Percentiles rank a stretch among this genome's conserved stretches.
These are phyloP conservation scores for Fissipunctia ypsillon DNA, from an alignment of 2,888 invertebrate genomes.

Conservation along the genomic window DNA sequence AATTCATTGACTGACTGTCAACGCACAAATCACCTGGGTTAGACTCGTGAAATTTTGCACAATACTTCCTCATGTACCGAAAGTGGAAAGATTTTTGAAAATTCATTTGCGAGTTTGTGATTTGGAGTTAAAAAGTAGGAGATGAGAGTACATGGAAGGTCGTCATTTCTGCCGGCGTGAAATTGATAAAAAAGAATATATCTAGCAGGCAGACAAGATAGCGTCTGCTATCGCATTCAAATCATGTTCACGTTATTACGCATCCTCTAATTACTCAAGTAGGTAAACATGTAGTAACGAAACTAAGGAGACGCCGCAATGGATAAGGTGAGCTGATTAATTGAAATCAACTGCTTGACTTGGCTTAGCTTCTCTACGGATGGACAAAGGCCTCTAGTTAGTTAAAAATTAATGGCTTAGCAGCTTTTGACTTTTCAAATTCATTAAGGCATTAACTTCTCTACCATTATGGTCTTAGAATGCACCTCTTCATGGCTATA, in stretches of 20 bases:
- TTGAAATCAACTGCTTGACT: background rate
- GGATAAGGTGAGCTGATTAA: background rate
- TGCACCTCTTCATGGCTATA: background rate
- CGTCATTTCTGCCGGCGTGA: too few species aligned
- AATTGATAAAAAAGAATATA: too few species aligned
- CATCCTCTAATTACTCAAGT: background rate
- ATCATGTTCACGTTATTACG: background rate
- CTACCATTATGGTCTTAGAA: background rate
- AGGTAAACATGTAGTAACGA: background rate
- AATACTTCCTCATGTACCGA: too few species aligned
- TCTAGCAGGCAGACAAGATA: too few species aligned
- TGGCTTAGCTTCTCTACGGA: background rate
- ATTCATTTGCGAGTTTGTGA: too few species aligned
- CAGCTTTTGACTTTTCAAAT: conserved; percentile 3
- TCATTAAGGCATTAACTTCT: background rate
- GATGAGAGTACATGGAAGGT: too few species aligned
- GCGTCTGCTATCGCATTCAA: too few species aligned
- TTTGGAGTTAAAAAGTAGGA: too few species aligned
- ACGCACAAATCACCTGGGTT: too few species aligned
- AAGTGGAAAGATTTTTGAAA: too few species aligned
- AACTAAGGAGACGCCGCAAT: background rate
- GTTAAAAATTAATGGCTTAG: background rate
- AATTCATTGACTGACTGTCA: too few species aligned
- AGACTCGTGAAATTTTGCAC: too few species aligned
- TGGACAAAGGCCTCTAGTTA: background rate